Evolutionary conservation across 2,797 vertebrate species (phyloP).

Genomic region (Arremon aurantiirostris): DNA sequence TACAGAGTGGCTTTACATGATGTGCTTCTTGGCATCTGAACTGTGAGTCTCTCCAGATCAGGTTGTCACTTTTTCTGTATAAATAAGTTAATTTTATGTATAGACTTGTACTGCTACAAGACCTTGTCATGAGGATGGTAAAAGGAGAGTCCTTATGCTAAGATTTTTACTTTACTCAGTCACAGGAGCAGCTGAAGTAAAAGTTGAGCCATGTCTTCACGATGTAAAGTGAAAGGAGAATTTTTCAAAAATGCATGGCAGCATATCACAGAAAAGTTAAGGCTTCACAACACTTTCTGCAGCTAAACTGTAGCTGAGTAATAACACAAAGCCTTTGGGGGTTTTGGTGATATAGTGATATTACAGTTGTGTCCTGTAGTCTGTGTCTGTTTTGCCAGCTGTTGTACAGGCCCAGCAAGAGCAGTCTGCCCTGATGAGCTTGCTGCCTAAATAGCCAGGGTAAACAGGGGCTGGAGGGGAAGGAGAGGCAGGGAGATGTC

Average conservation of each 20-base stretch:
- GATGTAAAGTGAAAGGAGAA: neutral
- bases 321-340: neutral
- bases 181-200: neutral
- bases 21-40: neutral
- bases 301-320: neutral
- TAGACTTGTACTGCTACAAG: neutral
- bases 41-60: neutral
- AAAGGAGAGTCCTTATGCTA: neutral
- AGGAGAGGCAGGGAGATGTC: neutral
- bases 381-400: constrained; percentile 51
- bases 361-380: constrained; percentile 18
- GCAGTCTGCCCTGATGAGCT: neutral
- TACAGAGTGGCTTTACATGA: neutral
- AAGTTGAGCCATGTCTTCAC: accelerated
- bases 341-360: neutral
- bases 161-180: neutral
- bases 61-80: neutral
- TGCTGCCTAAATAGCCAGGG: constrained; percentile 45
- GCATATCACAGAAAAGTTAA: neutral
- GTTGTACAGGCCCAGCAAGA: constrained; percentile 23
- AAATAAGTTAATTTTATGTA: neutral
- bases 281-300: neutral
- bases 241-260: neutral
- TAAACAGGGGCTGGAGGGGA: constrained; percentile 19
- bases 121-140: neutral